Evolutionary conservation across 2,113 vertebrate species (phyloP), one percentile per base, ranked within the genome.

Genomic region (Maccullochella peelii): DNA sequence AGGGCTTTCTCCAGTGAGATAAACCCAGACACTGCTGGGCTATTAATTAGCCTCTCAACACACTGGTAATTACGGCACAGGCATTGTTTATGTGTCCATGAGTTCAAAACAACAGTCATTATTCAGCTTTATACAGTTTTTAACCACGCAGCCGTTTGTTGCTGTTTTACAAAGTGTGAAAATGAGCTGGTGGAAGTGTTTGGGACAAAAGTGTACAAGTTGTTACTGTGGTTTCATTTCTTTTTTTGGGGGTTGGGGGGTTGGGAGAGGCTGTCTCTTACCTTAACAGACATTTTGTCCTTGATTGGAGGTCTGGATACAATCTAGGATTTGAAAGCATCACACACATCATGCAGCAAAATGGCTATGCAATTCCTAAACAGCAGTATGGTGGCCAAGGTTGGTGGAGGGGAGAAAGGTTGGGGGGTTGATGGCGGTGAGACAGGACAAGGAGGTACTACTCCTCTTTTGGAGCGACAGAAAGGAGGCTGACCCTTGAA

Each of bases 291-390:
- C 89, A 94, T 89, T 95, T 92, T 94, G 87, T 94, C 94, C 92
- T 95, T 94, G 93, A 94, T 93, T 92, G 94, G 79, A 95, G 94
- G 88, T 95, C 94, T 91, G 90, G 93, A 89, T 81, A 86, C 88
- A 89, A 95, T 96, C 94, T 96, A 95, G 92, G 93, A 94, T 88
- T 86, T 93, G 93, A 94, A 91, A 95, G 95, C 90, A 94, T 94
- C 91, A 93, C 75, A 96, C 86, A 94, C 63, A 86, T 93, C 93
- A 95, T 94, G 94, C 92, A 94, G 85, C 67, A 91, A 86, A 90
- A 89, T 8, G 50, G 58, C 55, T 73, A 59, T 38, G 57, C 75
- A 70, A 59, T 0, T 72, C 74, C 77, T 68, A 25, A 72, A 88
- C 89, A 89, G 85, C 77, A 85, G 59, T 16, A 65, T 71, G 71